These are phyloP conservation scores for Erebia aethiops DNA, from an alignment of 2,888 invertebrate species.

Conservation along the genomic window DNA sequence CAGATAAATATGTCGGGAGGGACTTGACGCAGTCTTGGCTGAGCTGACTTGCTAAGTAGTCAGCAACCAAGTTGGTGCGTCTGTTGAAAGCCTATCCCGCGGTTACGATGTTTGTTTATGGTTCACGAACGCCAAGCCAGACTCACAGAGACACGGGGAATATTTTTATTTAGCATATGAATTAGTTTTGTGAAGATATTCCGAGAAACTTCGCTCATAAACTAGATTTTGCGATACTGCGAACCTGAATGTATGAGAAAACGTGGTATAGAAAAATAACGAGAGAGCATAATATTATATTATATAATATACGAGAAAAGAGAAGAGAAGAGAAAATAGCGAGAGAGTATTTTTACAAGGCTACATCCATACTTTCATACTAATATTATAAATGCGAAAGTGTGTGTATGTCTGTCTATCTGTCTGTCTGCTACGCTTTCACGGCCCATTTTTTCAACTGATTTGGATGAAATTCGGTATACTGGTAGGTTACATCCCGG, in stretches of 20 bases:
- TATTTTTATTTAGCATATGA: conserved; percentile 35
- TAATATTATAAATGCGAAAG: too few relatives aligned
- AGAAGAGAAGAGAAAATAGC: neutral
- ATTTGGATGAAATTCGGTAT: too few relatives aligned
- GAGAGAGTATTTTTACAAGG: neutral
- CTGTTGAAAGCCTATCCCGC: conserved; percentile 22
- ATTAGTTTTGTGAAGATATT: conserved; percentile 31
- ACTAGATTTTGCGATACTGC: conserved; percentile 16
- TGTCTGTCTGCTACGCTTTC: too few relatives aligned
- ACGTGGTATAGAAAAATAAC: conserved; percentile 9
- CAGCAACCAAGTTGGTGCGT: neutral
- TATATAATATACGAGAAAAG: neutral
- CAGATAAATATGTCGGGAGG: too few relatives aligned
- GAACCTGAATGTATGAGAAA: neutral
- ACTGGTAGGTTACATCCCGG: too few relatives aligned
- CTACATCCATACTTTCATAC: too few relatives aligned
- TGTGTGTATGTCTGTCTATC: too few relatives aligned
- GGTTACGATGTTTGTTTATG: conserved; percentile 38
- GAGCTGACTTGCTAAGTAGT: too few relatives aligned
- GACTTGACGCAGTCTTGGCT: too few relatives aligned
- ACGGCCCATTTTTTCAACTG: too few relatives aligned
- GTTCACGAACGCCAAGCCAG: conserved; percentile 33
- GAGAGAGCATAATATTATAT: neutral
- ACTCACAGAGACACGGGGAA: conserved; percentile 26
- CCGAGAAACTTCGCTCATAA: conserved; percentile 27